These are phyloP conservation scores for Atethmia centrago DNA, from an alignment of 2,888 invertebrate genomes.

Conservation along the genomic window DNA sequence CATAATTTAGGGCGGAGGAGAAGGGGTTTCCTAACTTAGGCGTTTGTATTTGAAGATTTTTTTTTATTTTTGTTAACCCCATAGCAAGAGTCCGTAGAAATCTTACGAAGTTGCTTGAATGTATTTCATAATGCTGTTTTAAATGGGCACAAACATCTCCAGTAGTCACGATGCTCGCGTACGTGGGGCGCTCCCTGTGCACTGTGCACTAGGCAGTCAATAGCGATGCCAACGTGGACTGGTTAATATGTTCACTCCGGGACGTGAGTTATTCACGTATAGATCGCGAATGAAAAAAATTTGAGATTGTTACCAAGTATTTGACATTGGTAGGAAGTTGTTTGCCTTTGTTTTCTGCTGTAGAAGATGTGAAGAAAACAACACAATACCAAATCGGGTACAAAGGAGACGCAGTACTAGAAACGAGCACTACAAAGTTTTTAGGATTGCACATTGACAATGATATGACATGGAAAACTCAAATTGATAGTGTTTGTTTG, in stretches of 20 bases:
- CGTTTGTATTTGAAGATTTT: background rate
- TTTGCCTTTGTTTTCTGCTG: background rate
- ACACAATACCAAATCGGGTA: too few relatives aligned
- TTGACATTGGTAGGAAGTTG: background rate
- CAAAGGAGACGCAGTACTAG: too few relatives aligned
- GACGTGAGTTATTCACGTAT: background rate
- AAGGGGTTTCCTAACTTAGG: too few relatives aligned
- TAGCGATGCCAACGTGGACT: background rate
- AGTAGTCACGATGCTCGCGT: background rate
- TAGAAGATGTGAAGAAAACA: background rate
- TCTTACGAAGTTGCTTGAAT: background rate
- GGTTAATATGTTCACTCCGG: background rate
- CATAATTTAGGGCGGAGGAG: too few relatives aligned
- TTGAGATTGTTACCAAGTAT: background rate
- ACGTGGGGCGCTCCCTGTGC: background rate
- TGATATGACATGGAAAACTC: too few relatives aligned
- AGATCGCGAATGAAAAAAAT: constrained; percentile 1
- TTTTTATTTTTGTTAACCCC: background rate
- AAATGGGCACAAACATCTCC: background rate
- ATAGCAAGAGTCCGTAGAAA: too few relatives aligned
- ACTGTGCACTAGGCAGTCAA: too few relatives aligned
- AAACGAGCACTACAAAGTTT: too few relatives aligned
- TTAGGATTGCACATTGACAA: too few relatives aligned
- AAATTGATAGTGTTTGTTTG: too few relatives aligned
- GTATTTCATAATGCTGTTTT: background rate